phyloP scores from a whole-genome alignment of 2,888 invertebrate genomes.

The Melipona bicolor region DNA sequence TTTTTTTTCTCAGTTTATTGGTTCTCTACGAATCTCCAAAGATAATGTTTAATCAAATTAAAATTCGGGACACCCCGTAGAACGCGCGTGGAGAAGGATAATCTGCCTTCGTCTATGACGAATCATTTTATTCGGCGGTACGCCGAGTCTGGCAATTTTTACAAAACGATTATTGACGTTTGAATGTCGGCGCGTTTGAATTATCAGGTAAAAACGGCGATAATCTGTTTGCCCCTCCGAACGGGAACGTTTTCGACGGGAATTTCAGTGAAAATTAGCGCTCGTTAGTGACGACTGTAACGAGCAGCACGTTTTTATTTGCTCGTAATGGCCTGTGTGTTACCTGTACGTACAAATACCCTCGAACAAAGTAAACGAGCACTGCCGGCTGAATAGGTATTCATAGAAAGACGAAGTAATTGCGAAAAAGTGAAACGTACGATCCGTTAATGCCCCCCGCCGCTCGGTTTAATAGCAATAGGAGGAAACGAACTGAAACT shows the following conservation, averaged over 20 bases:
- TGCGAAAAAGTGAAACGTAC: slow-evolving; percentile 3
- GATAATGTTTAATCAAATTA: too few relatives aligned
- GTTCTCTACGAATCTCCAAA: too few relatives aligned
- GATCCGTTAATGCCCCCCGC: background rate
- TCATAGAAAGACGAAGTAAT: slow-evolving; percentile 18
- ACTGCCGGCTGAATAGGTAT: background rate
- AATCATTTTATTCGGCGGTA: background rate
- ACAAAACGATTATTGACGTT: slow-evolving; percentile 21
- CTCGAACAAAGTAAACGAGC: slow-evolving; percentile 2
- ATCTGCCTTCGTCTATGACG: background rate
- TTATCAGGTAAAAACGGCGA: slow-evolving; percentile 15
- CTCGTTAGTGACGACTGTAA: slow-evolving; percentile 34
- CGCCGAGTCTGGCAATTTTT: background rate
- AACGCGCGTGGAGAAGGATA: background rate
- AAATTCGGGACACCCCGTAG: background rate
- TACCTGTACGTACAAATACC: background rate
- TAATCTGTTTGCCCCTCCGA: slow-evolving; percentile 14
- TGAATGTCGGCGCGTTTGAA: background rate
- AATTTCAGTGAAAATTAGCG: slow-evolving; percentile 33
- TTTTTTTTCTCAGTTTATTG: too few relatives aligned
- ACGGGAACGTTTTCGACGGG: slow-evolving; percentile 8
- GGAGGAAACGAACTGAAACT: background rate
- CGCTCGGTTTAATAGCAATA: background rate
- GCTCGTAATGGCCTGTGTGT: background rate
- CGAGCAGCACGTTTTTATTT: slow-evolving; percentile 28